These are phyloP conservation scores for Sinocyclocheilus anshuiensis DNA, from an alignment of 2,113 vertebrate genomes.

Conservation along the genomic window DNA sequence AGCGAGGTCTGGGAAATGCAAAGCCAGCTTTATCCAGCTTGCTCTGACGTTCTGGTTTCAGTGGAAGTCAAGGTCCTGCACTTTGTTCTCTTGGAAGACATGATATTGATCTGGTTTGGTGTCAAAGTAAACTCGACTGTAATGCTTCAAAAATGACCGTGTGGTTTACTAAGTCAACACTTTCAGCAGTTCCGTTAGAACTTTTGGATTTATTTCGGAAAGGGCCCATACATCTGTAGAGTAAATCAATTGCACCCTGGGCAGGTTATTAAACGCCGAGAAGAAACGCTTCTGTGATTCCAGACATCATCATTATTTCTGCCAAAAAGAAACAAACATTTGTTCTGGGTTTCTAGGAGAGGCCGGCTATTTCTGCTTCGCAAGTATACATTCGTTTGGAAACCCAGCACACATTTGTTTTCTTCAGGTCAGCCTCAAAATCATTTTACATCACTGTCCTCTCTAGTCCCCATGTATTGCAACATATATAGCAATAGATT, in stretches of 20 bases:
- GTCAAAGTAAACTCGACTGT: constrained; percentile 54
- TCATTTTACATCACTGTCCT: constrained; percentile 36
- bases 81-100: constrained; percentile 48
- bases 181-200: constrained; percentile 52
- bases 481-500: constrained; percentile 13
- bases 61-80: background rate
- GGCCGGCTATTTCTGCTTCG: constrained; percentile 16
- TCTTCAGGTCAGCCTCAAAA: constrained; percentile 42
- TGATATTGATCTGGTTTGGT: constrained; percentile 48
- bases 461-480: background rate
- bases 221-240: constrained; percentile 42
- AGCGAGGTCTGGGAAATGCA: constrained; percentile 44
- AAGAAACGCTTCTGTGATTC: constrained; percentile 51
- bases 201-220: constrained; percentile 56
- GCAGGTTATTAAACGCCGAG: constrained; percentile 56
- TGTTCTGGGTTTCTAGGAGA: constrained; percentile 32
- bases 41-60: background rate
- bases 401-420: constrained; percentile 42
- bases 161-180: constrained; percentile 55
- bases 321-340: constrained; percentile 54
- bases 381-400: constrained; percentile 25
- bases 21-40: constrained; percentile 41
- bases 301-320: constrained; percentile 61
- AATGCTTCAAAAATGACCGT: constrained; percentile 55
- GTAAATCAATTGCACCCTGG: constrained; percentile 55